These are phyloP conservation scores for Harmothoe impar DNA, from an alignment of 2,888 invertebrate genomes.

Conservation along the genomic window DNA sequence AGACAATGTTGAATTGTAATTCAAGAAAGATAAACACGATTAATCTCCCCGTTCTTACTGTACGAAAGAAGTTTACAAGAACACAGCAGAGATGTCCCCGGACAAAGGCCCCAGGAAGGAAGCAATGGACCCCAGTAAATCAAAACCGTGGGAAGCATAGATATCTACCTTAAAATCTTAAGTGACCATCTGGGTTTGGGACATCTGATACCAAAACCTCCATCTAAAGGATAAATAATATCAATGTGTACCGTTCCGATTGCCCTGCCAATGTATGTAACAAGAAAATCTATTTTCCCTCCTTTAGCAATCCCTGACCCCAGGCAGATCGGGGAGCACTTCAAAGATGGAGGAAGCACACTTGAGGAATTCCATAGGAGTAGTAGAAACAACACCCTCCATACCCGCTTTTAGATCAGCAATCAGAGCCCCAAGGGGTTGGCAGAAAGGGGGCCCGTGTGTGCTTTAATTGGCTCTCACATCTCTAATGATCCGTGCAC, in stretches of 20 bases:
- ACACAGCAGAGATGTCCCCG: neutral
- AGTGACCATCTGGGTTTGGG: neutral
- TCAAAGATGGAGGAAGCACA: constrained; percentile 44
- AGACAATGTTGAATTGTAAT: too few species aligned
- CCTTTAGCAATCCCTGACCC: neutral
- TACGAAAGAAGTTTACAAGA: too few species aligned
- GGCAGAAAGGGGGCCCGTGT: neutral
- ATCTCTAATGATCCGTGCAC: constrained; percentile 43
- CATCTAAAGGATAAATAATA: too few species aligned
- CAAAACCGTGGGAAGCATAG: neutral
- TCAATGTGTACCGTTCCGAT: neutral
- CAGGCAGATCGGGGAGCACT: constrained; percentile 5
- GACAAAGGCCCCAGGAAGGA: neutral
- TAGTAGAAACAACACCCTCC: neutral
- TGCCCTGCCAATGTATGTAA: neutral
- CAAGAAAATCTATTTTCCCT: constrained; percentile 13
- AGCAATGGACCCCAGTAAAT: neutral
- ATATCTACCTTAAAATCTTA: neutral
- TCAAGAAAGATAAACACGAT: too few species aligned
- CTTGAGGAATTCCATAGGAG: constrained; percentile 8
- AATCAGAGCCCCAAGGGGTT: neutral
- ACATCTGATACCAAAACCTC: neutral
- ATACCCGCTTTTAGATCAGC: neutral
- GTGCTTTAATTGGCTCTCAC: constrained; percentile 52
- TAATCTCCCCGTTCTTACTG: too few species aligned